Evolutionary conservation across 2,888 invertebrate species (phyloP).

Genomic region (Sesia apiformis): DNA sequence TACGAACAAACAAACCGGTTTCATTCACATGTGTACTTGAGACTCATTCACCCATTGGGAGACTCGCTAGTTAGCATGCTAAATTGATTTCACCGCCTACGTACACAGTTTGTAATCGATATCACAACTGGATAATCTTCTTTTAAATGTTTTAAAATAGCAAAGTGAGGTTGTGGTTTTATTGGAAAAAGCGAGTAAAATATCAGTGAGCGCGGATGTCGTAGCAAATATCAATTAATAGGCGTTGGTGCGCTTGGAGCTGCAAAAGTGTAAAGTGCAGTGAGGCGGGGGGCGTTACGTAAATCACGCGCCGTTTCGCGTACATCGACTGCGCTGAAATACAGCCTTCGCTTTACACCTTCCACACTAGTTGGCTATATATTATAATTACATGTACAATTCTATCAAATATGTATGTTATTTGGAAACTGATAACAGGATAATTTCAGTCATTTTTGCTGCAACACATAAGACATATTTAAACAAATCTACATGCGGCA

Average conservation of each 20-base stretch:
- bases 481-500: too few species aligned
- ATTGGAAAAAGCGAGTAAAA: conserved; percentile 19
- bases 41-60: conserved; percentile 42
- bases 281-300: conserved; percentile 60
- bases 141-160: conserved; percentile 5
- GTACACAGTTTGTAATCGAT: conserved; percentile 3
- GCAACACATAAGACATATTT: too few species aligned
- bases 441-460: too few species aligned
- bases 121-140: conserved; percentile 1
- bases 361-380: too few species aligned
- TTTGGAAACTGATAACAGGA: too few species aligned
- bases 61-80: conserved; percentile 39
- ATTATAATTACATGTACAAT: too few species aligned
- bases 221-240: conserved; percentile 64
- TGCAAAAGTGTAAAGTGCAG: conserved; percentile 72
- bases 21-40: conserved; percentile 8
- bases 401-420: too few species aligned
- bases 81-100: conserved; percentile 53
- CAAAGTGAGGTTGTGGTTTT: conserved; percentile 10
- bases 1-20: conserved; percentile 21
- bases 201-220: conserved; percentile 36
- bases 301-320: conserved; percentile 56
- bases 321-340: conserved; percentile 55
- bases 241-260: conserved; percentile 56
- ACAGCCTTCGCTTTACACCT: conserved; percentile 13